Percentiles rank a stretch among this genome's conserved stretches.
Evolutionary conservation across 2,888 invertebrate species (phyloP).

Genomic region (Synergus laeviventris): DNA sequence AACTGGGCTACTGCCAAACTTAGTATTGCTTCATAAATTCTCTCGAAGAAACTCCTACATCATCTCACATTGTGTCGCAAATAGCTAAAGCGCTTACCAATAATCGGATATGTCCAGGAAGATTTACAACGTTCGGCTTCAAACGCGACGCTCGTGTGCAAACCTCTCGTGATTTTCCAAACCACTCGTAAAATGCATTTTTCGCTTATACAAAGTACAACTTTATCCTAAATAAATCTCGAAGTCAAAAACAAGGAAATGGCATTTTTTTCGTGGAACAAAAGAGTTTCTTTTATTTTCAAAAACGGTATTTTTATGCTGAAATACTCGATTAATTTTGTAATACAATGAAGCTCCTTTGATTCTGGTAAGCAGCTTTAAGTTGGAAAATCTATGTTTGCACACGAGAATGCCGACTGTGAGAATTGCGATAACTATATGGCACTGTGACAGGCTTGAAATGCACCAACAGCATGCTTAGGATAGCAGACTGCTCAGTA

Average conservation of each 20-base stretch:
- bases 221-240: neutral
- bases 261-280: too few species aligned
- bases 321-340: neutral
- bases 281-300: neutral
- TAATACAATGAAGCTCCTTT: neutral
- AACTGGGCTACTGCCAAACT: conserved; percentile 68
- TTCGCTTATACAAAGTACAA: neutral
- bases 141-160: conserved; percentile 38
- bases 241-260: neutral
- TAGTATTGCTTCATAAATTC: conserved; percentile 72
- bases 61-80: conserved; percentile 68
- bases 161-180: conserved; percentile 40
- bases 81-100: conserved; percentile 65
- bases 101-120: conserved; percentile 66
- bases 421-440: neutral
- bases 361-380: neutral
- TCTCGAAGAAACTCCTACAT: conserved; percentile 63
- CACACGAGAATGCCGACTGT: neutral
- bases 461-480: neutral
- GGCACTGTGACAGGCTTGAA: neutral
- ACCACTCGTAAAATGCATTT: conserved; percentile 37
- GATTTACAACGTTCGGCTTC: conserved; percentile 59
- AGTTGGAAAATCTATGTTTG: neutral
- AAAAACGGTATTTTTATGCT: neutral
- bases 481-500: neutral